phyloP scores from a whole-genome alignment of 2,888 invertebrate species.

The Pyrrhia umbra region DNA sequence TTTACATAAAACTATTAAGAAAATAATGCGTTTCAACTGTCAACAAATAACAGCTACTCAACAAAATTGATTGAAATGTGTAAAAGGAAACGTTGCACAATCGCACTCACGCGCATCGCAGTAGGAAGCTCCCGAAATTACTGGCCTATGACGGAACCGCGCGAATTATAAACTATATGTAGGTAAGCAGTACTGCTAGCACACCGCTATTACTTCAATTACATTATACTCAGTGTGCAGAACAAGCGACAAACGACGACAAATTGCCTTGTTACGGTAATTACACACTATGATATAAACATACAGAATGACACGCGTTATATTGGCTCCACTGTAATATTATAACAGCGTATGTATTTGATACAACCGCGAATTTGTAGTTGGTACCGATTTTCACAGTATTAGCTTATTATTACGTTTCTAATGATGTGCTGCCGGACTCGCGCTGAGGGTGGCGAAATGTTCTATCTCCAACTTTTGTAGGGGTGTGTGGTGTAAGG shows the following conservation, averaged over 20 bases:
- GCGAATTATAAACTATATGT: constrained; percentile 36
- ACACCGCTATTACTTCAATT: constrained; percentile 19
- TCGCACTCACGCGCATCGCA: constrained; percentile 68
- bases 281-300: not conserved
- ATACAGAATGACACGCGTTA: constrained; percentile 5
- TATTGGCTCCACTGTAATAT: not conserved
- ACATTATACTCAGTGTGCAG: constrained; percentile 5
- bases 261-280: constrained; percentile 24
- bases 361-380: not conserved
- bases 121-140: constrained; percentile 69
- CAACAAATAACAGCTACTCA: not conserved
- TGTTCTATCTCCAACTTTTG: too few relatives aligned
- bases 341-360: not conserved
- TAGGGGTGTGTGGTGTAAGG: too few relatives aligned
- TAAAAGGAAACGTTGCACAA: constrained; percentile 52
- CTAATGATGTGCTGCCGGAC: not conserved
- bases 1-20: too few relatives aligned
- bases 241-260: constrained; percentile 20
- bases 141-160: constrained; percentile 70
- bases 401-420: not conserved
- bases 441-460: too few relatives aligned
- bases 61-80: constrained; percentile 19
- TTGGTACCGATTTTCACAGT: too few relatives aligned
- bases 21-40: not conserved
- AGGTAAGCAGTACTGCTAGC: constrained; percentile 17